Base-by-base conservation (phyloP, 2,888 invertebrate species). In the Slavum lentiscoides region DNA sequence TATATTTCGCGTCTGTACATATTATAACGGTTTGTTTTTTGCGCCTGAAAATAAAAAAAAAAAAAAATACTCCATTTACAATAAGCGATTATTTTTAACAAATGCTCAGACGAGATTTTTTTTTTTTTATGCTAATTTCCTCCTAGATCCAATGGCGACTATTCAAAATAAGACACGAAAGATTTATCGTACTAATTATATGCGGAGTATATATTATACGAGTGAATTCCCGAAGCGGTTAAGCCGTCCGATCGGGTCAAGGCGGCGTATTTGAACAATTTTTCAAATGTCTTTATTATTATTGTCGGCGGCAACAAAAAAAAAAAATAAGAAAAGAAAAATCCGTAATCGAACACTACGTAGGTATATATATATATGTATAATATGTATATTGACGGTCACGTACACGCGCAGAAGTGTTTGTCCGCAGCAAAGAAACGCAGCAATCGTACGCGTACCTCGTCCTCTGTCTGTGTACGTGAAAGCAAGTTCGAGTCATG, bases 251-350 rank as follows among this genome's bases (percentile, higher is more conserved):
- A 67, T 76, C 77, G 30, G 61, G 77, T 69, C 62, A 69, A 77
- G 69, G 69, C 77, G 77, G 77, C 61, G 77, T 77, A 69, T 77
- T 77, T 61, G 77, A 77, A 77, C 77, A 77, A 77, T 77, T 77
- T 77, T 77, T 77, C 37, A 77, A 77, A 77, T 77, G 77, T 77
- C 77, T 77, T 77, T 77, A 77, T 62, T 55, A 69, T 77, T 69
- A 77, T 61, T 30, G 4, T 30, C 4, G 77, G 55, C 53, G 77
- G 77, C 49, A 53, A 70, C 69, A 76, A 30, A 30, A 30, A 30
- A 30, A 30, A 30, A 30, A 30, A 76, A 69, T 37, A 74, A 58
- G 59, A 39, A 37, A n/a, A n/a, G n/a, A n/a, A n/a, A n/a, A 74
- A 69, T 68, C 13, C 59, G 58, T 23, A 58, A 75, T 75, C 75